Conservation (phyloP, 2,888 invertebrate genomes). For the Noctua pronuba region DNA sequence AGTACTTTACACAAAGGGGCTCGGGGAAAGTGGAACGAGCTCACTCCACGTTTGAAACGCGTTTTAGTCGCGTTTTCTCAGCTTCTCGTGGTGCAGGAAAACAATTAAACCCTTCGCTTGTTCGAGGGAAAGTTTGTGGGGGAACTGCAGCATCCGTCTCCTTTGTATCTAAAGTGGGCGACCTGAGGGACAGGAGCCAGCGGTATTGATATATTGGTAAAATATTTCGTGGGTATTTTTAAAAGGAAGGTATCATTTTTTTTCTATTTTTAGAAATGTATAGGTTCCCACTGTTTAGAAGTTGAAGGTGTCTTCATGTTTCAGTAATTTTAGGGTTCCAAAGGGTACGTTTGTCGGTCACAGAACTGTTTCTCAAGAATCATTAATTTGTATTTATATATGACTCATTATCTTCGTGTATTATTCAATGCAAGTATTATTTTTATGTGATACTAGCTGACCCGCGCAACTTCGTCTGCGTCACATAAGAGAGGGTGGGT, state of each 20-base stretch:
- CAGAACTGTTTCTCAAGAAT: not conserved
- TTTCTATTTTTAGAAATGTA: not conserved
- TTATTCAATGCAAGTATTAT: conserved; percentile 1
- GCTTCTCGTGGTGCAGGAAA: conserved; percentile 81
- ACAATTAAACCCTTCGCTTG: conserved; percentile 89
- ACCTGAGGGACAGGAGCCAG: conserved; percentile 65
- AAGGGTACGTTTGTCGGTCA: no score
- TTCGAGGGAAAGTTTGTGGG: conserved; percentile 83
- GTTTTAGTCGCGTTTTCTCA: conserved; percentile 83
- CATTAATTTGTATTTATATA: not conserved
- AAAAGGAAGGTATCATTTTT: not conserved
- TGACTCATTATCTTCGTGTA: not conserved
- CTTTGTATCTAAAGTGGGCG: conserved; percentile 78
- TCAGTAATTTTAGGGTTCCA: not conserved
- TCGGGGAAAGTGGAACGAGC: conserved; percentile 76
- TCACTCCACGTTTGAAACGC: conserved; percentile 72
- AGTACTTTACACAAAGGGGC: conserved; percentile 81
- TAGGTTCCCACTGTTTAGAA: not conserved
- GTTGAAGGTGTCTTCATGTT: not conserved
- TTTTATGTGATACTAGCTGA: no score
- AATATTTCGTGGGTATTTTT: not conserved
- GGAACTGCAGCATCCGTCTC: conserved; percentile 80
- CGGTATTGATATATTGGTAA: conserved; percentile 59
- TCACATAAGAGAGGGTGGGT: no score
- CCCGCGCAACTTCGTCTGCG: no score